Base-by-base conservation (phyloP, 2,113 vertebrate genomes). In the Amphilophus citrinellus region DNA sequence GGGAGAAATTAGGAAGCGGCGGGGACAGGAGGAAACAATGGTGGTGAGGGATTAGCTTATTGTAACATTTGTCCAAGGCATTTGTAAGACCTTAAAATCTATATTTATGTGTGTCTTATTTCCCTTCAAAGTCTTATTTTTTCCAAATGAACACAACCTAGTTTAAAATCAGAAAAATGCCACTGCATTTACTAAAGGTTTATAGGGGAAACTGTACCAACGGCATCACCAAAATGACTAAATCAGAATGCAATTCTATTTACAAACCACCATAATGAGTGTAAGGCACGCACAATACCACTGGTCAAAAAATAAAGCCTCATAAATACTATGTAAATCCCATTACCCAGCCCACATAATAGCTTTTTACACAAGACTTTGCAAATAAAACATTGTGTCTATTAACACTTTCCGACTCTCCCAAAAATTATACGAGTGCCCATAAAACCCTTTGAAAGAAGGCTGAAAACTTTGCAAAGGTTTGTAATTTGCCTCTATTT, bases 1-100 rank as follows among this genome's bases (percentile, higher is more conserved):
- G 68, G 17, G 79, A 73, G 77, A 84, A 89, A 90, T 91, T 86
- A 86, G 84, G 84, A 87, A 87, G 61, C 60, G 30, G 75, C 57
- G 80, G 84, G 59, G 75, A 58, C 80, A 84, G 44, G 57, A 85
- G 65, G 59, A 81, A 83, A 71, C 27, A 47, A 53, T 5, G 3
- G 68, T n/a, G 68, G 60, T 62, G 24, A 66, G 18, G 77, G 56
- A 78, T 82, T 60, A 24, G 62, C 77, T 82, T 86, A 50, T 30
- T 61, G 20, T n/a, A 59, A 76, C 63, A 82, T 61, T 78, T 60
- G 76, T 80, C 20, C 1, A 24, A 75, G 10, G 42, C 24, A 58
- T 80, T 65, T 76, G 53, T 32, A 76, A 44, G 58, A 53, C 61
- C 58, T 44, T 77, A 59, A 79, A 85, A 77, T 60, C 17, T 44